Conservation (phyloP, 2,797 vertebrate genomes). For the Sparus aurata region DNA sequence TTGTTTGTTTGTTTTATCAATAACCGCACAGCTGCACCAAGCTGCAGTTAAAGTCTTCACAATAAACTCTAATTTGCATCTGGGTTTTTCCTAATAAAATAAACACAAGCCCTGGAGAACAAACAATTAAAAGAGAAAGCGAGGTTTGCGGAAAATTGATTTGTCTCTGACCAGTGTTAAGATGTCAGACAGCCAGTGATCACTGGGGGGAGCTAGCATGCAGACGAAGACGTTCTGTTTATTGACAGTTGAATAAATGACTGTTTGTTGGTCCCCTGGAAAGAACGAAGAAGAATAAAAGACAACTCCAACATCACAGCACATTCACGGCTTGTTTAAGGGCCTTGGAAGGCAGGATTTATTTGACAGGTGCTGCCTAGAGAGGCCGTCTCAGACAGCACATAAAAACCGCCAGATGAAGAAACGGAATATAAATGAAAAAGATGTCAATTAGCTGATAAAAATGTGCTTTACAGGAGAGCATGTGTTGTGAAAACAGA, state of each 20-base stretch:
- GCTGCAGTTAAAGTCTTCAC: neutral
- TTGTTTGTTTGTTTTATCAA: neutral
- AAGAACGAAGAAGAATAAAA: constrained; percentile 5
- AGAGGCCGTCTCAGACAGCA: constrained; percentile 28
- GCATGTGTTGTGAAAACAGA: constrained; percentile 23
- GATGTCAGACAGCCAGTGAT: constrained; percentile 65
- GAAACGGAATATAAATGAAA: constrained; percentile 37
- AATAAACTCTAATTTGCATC: constrained; percentile 18
- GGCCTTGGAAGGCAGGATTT: constrained; percentile 27
- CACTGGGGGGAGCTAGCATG: constrained; percentile 81
- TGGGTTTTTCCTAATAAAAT: constrained; percentile 6
- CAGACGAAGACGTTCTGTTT: constrained; percentile 60
- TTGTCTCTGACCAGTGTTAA: constrained; percentile 18
- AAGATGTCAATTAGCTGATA: constrained; percentile 42
- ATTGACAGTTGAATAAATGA: constrained; percentile 49
- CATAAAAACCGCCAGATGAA: constrained; percentile 16
- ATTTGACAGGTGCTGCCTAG: constrained; percentile 31
- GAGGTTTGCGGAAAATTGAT: constrained; percentile 20
- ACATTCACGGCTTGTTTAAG: constrained; percentile 26
- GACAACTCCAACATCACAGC: constrained; percentile 15
- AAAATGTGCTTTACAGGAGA: constrained; percentile 16
- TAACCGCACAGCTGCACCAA: neutral
- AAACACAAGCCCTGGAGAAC: neutral
- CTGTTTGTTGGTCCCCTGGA: constrained; percentile 20
- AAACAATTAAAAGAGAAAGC: neutral